phyloP scores from a whole-genome alignment of 2,888 invertebrate genomes.

The Pristionchus exspectatus region DNA sequence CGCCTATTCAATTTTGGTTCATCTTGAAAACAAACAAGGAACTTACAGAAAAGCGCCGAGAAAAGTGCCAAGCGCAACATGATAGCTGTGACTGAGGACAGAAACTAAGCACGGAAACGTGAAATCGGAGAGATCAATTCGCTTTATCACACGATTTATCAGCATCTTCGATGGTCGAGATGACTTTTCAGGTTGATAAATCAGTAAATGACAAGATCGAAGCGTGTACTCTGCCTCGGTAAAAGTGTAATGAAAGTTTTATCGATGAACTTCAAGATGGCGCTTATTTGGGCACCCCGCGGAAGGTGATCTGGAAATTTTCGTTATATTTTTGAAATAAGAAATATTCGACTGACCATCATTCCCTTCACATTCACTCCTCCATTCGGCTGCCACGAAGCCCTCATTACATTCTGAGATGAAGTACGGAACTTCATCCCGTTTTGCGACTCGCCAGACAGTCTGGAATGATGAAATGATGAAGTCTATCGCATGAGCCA shows the following conservation, averaged over 20 bases:
- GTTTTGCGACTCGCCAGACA: background rate
- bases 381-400: background rate
- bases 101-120: background rate
- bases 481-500: no score
- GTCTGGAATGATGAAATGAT: background rate
- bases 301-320: background rate
- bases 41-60: background rate
- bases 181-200: no score
- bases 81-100: background rate
- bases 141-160: no score
- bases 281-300: background rate
- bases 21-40: background rate
- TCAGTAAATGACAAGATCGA: no score
- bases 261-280: no score
- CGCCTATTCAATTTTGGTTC: no score
- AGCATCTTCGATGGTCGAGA: no score
- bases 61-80: background rate
- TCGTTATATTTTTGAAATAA: background rate
- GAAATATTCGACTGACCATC: background rate
- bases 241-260: no score
- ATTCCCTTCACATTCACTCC: background rate
- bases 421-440: background rate
- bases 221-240: no score
- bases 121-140: background rate
- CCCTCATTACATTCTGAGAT: background rate